A percentile compares a stretch with the other conserved stretches of the same genome.
phyloP scores from a whole-genome alignment of 2,888 invertebrate genomes.

The Caenorhabditis plicata region DNA sequence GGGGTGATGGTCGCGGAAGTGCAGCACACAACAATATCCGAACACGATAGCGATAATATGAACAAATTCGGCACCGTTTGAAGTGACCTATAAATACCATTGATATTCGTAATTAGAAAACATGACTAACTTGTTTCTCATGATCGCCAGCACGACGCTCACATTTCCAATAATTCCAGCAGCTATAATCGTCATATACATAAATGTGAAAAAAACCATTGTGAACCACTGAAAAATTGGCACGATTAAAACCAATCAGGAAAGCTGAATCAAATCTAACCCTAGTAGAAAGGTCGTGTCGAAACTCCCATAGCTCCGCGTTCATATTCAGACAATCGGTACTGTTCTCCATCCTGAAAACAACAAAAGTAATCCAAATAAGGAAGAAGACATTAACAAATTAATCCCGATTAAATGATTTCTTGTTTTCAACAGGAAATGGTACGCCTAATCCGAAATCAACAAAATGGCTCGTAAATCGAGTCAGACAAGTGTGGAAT shows the following conservation, averaged over 20 bases:
- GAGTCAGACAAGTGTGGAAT: no score
- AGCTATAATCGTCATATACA: slow-evolving; percentile 57
- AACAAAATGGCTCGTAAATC: no score
- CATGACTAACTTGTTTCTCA: slow-evolving; percentile 52
- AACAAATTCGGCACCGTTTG: slow-evolving; percentile 65
- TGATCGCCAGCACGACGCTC: slow-evolving; percentile 61
- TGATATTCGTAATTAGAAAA: background rate
- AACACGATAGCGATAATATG: slow-evolving; percentile 60
- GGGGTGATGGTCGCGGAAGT: slow-evolving; percentile 63
- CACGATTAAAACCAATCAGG: background rate
- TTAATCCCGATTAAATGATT: no score
- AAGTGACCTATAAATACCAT: slow-evolving; percentile 47
- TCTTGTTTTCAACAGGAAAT: no score
- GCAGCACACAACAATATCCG: slow-evolving; percentile 63
- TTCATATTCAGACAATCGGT: slow-evolving; percentile 57
- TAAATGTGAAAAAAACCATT: slow-evolving; percentile 54
- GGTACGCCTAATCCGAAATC: no score
- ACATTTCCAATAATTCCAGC: slow-evolving; percentile 59
- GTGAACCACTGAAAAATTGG: slow-evolving; percentile 35
- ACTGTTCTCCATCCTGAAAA: slow-evolving; percentile 53
- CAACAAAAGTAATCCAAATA: no score
- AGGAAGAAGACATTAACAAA: no score
- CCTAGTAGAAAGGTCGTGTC: slow-evolving; percentile 39
- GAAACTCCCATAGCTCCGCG: slow-evolving; percentile 56
- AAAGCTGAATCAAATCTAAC: slow-evolving; percentile 5